phyloP scores from a whole-genome alignment of 2,888 invertebrate genomes.

The Conops quadrifasciatus region DNA sequence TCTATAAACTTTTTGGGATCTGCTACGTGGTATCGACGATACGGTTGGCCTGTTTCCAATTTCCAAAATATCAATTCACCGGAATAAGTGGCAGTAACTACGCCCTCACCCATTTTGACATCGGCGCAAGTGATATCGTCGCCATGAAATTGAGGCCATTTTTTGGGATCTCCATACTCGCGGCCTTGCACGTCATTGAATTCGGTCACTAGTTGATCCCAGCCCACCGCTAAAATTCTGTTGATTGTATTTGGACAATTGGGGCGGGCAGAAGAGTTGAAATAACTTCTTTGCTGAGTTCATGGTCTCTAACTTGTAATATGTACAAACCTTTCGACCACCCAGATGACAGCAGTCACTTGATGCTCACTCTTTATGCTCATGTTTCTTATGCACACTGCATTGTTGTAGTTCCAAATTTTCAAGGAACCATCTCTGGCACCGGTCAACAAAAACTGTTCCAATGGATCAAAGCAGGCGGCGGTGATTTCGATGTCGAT shows the following conservation, averaged over 20 bases:
- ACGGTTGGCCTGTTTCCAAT: constrained; percentile 82
- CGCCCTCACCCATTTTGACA: constrained; percentile 71
- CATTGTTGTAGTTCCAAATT: constrained; percentile 87
- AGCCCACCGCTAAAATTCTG: constrained; percentile 80
- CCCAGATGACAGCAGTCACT: constrained; percentile 70
- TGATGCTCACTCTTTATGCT: constrained; percentile 71
- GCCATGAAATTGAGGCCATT: constrained; percentile 77
- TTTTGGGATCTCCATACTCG: constrained; percentile 70
- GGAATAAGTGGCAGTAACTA: constrained; percentile 78
- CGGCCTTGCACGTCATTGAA: constrained; percentile 69
- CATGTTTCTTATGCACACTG: constrained; percentile 76
- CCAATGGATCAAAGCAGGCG: constrained; percentile 72
- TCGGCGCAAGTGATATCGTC: constrained; percentile 80
- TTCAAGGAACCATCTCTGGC: constrained; percentile 79
- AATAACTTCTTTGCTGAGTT: not conserved
- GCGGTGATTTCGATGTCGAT: constrained; percentile 62
- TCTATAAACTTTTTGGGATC: constrained; percentile 62
- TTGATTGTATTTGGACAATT: not conserved
- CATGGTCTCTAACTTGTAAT: too few species aligned
- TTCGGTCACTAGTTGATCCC: constrained; percentile 79
- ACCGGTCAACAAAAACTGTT: constrained; percentile 79
- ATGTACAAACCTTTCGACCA: constrained; percentile 67
- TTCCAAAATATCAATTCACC: constrained; percentile 86
- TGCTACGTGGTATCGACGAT: constrained; percentile 66
- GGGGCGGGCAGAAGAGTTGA: too few species aligned